phyloP scores from a whole-genome alignment of 2,888 invertebrate genomes.

The Plusia festucae region DNA sequence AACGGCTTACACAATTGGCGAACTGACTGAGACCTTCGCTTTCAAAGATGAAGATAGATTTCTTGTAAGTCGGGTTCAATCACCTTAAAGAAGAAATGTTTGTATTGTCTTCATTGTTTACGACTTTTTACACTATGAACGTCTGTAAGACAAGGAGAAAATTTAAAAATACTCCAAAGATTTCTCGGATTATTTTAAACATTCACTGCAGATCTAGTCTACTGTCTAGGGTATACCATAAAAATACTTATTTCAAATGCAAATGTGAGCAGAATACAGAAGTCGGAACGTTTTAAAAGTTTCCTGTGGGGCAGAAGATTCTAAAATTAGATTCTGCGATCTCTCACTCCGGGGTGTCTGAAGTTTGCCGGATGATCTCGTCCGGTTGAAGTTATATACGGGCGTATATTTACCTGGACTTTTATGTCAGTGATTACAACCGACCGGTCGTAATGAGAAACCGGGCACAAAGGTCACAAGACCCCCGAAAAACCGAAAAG shows the following conservation, averaged over 20 bases:
- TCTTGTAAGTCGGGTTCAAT: neutral
- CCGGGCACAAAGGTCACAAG: constrained; percentile 41
- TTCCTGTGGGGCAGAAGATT: constrained; percentile 51
- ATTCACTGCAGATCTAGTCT: constrained; percentile 18
- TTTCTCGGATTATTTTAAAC: constrained; percentile 7
- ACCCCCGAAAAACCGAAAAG: constrained; percentile 38
- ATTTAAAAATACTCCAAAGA: neutral
- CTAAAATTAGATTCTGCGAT: constrained; percentile 63
- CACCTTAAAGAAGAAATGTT: neutral
- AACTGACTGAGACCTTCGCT: constrained; percentile 2
- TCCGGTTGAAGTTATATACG: constrained; percentile 50
- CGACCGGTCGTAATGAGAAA: constrained; percentile 48
- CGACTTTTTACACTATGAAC: neutral
- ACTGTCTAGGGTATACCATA: constrained; percentile 27
- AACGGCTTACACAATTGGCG: constrained; percentile 25
- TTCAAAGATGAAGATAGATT: constrained; percentile 2
- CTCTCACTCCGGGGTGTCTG: constrained; percentile 54
- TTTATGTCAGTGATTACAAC: constrained; percentile 54
- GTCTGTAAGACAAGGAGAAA: neutral
- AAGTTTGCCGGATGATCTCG: constrained; percentile 56
- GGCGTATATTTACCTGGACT: constrained; percentile 59
- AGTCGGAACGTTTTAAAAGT: constrained; percentile 56
- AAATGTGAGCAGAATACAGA: constrained; percentile 45
- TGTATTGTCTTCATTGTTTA: constrained; percentile 1
- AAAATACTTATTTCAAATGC: constrained; percentile 46